Conservation (phyloP, 2,797 vertebrate species). For the Clarias fuscus region DNA sequence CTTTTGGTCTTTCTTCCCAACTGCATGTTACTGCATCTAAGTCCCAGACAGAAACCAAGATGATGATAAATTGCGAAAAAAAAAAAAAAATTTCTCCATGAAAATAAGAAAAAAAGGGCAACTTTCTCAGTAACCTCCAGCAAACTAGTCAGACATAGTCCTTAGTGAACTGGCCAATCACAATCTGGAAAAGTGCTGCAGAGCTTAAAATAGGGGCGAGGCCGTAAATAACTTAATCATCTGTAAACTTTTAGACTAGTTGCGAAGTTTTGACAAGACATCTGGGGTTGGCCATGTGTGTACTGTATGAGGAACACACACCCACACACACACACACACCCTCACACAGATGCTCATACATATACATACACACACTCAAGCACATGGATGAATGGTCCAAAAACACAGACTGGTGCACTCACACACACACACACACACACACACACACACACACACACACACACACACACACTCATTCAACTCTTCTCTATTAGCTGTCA, state of each 20-base stretch:
- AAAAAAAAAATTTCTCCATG: too few relatives aligned
- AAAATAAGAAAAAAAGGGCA: too few relatives aligned
- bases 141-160: too few relatives aligned
- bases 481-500: constrained; percentile 25
- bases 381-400: neutral
- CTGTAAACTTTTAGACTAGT: neutral
- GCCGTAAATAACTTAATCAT: neutral
- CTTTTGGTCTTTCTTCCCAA: too few relatives aligned
- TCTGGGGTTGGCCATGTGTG: constrained; percentile 4
- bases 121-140: too few relatives aligned
- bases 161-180: too few relatives aligned
- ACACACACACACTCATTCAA: neutral
- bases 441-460: constrained; percentile 4
- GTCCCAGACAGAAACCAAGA: too few relatives aligned
- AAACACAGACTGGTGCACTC: neutral
- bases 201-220: too few relatives aligned
- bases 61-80: too few relatives aligned
- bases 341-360: constrained; percentile 17
- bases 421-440: constrained; percentile 1
- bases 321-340: constrained; percentile 12
- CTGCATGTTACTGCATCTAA: too few relatives aligned
- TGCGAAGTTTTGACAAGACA: neutral
- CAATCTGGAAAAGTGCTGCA: too few relatives aligned
- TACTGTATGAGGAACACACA: neutral
- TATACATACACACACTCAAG: constrained; percentile 5